A percentile compares a stretch with the other conserved stretches of the same genome.
phyloP scores from a whole-genome alignment of 2,113 vertebrate species.

The human region GRCh38 chr2:159790001-159790500 shows the following conservation, averaged over 20 bases:
- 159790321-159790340: not conserved
- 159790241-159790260: not conserved
- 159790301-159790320: constrained; percentile 1
- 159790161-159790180: not conserved
- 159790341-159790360: not conserved
- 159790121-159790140: not conserved
- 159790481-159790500: not conserved
- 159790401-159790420: not conserved
- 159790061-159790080: not conserved
- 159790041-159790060: not conserved
- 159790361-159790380: not conserved
- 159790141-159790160: not conserved
- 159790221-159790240: not conserved
- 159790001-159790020: not conserved
- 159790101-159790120: not conserved
- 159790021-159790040: not conserved
- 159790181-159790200: not conserved
- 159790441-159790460: not conserved
- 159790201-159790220: not conserved
- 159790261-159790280: not conserved
- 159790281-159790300: not conserved
- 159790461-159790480: not conserved
- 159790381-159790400: not conserved
- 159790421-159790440: not conserved
- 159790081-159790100: not conserved